Base-by-base conservation (phyloP, 2,113 vertebrate species). In the Nothobranchius furzeri region DNA sequence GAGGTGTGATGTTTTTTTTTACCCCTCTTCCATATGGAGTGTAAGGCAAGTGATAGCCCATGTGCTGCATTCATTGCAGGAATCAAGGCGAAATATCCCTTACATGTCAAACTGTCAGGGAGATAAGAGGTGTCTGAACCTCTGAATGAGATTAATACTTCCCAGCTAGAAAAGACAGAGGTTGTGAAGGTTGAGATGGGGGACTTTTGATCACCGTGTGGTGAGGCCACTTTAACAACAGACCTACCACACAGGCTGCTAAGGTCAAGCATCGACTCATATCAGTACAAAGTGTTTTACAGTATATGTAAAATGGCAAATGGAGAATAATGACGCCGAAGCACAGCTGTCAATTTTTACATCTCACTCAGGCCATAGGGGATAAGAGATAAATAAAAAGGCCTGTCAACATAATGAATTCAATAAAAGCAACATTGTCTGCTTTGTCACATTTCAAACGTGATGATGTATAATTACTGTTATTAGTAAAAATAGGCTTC, bases 391-490 rank as follows among this genome's bases (percentile, higher is more conserved):
- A 77, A 85, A 87, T 86, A 79, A 85, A 88, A 76, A 73, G 82
- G 85, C 64, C 74, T 82, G 80, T 87, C 87, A 88, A 73, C 77
- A 82, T 91, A 90, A 90, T 90, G 80, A 88, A 88, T 92, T 89
- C 84, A 91, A 89, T 88, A 84, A 89, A 90, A 89, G 85, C 84
- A 88, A 81, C 83, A 90, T 85, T 89, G 85, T 92, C 83, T 86
- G 84, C 82, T 89, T 90, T 91, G 89, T 89, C 88, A 90, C 79
- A 83, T 90, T 86, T 92, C 79, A 87, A 83, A 87, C 76, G 85
- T 60, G 50, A 63, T 89, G 89, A 88, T 80, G 70, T 86, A 87
- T 91, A 91, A 92, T 92, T 91, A 90, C 78, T 54, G 81, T 87
- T 91, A 90, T 89, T 89, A 85, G 86, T 81, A 78, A 87, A 90